These are phyloP conservation scores for Eurois occulta DNA, from an alignment of 2,888 invertebrate genomes.

Conservation along the genomic window DNA sequence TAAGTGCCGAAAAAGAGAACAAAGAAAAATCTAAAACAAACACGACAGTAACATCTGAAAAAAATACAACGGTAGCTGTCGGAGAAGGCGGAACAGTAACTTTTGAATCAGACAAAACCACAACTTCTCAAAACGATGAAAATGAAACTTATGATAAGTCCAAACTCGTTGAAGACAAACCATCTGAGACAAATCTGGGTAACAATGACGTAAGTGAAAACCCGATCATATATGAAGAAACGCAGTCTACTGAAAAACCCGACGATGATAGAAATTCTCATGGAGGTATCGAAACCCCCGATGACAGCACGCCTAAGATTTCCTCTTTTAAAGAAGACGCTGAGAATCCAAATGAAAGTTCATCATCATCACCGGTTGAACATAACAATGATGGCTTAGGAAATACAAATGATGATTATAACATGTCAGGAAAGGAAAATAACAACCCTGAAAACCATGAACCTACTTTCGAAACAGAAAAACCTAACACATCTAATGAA, in stretches of 20 bases:
- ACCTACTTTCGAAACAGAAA: neutral
- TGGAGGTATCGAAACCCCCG: neutral
- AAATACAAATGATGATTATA: neutral
- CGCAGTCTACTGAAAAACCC: neutral
- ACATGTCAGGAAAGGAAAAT: neutral
- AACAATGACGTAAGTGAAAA: neutral
- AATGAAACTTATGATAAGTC: conserved; percentile 18
- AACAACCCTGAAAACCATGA: neutral
- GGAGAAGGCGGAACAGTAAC: neutral
- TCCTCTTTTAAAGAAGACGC: neutral
- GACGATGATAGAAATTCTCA: neutral
- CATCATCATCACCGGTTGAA: neutral
- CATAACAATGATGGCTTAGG: neutral
- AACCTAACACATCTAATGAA: neutral
- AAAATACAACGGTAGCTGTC: neutral
- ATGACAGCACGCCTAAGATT: neutral
- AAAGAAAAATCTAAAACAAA: neutral
- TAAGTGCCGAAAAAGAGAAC: conserved; percentile 4
- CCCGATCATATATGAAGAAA: neutral
- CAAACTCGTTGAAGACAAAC: neutral
- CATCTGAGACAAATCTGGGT: neutral
- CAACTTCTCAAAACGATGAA: neutral
- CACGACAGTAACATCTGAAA: neutral
- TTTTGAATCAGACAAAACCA: conserved; percentile 7
- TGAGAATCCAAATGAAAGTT: neutral